Evolutionary conservation across 1,140 invertebrate genomes (phyloP).

Genomic region (Drosophila biarmipes): DNA sequence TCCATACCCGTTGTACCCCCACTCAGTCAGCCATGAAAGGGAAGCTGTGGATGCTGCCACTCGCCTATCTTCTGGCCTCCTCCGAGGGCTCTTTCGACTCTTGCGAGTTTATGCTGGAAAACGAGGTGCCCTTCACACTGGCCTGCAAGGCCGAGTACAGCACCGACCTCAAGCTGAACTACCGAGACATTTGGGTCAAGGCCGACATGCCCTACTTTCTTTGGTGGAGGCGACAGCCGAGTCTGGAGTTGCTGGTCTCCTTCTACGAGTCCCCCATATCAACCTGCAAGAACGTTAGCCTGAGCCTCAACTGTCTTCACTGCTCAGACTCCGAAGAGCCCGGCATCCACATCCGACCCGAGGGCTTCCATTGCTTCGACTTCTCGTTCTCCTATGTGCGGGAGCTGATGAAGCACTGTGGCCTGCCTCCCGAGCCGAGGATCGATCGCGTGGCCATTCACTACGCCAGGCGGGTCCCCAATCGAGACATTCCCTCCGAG

Average conservation of each 20-base stretch:
- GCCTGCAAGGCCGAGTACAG: constrained; percentile 11
- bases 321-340: constrained; percentile 6
- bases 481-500: not conserved
- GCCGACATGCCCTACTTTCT: constrained; percentile 20
- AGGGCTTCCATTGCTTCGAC: constrained; percentile 20
- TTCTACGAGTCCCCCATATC: constrained; percentile 28
- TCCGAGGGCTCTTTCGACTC: constrained; percentile 5
- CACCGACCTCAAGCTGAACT: constrained; percentile 17
- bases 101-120: constrained; percentile 37
- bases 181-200: constrained; percentile 25
- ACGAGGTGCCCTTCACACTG: constrained; percentile 6
- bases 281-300: constrained; percentile 14
- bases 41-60: not conserved
- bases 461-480: constrained; percentile 1
- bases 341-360: constrained; percentile 4
- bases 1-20: not conserved
- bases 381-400: constrained; percentile 19
- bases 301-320: constrained; percentile 31
- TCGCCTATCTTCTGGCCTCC: not conserved
- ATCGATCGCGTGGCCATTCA: constrained; percentile 14
- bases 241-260: constrained; percentile 20
- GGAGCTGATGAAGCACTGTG: constrained; percentile 17
- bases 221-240: not conserved
- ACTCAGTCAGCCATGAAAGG: not conserved
- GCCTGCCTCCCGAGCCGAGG: not conserved